Base-by-base conservation (phyloP, 2,113 vertebrate genomes). In the Oxygymnocypris stewartii region DNA sequence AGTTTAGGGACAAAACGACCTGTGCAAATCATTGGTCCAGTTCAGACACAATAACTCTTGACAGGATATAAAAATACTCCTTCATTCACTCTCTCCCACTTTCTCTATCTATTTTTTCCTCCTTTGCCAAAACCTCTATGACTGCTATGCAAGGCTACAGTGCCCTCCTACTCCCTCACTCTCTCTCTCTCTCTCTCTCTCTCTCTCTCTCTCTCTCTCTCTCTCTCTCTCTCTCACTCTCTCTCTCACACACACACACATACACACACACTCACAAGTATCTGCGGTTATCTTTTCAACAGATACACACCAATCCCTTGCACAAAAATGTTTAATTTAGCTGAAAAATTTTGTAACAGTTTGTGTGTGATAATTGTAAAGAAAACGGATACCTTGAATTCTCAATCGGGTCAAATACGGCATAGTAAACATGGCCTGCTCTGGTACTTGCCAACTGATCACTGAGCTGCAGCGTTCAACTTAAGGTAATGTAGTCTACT, bases 41-140 rank as follows among this genome's bases (percentile, higher is more conserved):
- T 42, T 84, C 51, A 84, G 82, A 74, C 82, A 74, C 51, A 84
- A 84, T 57, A 84, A 84, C 82, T 49, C 82, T 51, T 84, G 69
- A 42, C 49, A 74, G 57, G 11, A 84, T 73, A 57, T 84, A 83
- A 83, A 31, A 83, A 47, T 73, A 51, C 65, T n/a, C 65, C 51
- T 31, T 74, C 82, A 59, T 59, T 20, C 23, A 42, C 82, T 74
- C 69, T 84, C 82, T 84, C 69, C 69, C 82, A 84, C 51, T 84
- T 74, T 84, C 49, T 10, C 49, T 84, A 74, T 84, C 69, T 74
- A 5, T 71, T 73, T 49, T 74, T 54, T 40, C 69, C 73, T 74
- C 82, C 23, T 74, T 84, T 74, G 49, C 49, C 82, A 84, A 84
- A 84, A 57, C 67, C 67, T 74, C 82, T 67, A 47, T 14, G 31